phyloP scores from a whole-genome alignment of 1,140 invertebrate species.

The Solenopsis fugax region DNA sequence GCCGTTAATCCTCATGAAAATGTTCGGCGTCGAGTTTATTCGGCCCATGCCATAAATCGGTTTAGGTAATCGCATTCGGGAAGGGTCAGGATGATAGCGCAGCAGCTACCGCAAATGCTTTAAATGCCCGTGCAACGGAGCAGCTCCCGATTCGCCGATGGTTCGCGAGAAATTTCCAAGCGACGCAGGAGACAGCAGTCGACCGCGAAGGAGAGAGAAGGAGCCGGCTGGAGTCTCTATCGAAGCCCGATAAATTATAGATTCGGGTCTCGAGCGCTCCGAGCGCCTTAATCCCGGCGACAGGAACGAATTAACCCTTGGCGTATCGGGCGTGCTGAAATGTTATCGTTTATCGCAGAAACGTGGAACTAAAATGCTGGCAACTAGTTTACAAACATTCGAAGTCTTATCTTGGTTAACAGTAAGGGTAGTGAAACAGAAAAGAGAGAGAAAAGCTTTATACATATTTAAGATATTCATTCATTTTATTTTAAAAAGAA shows the following conservation, averaged over 20 bases:
- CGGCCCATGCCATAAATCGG: conserved; percentile 64
- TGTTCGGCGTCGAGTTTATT: conserved; percentile 64
- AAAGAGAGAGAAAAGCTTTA: background rate
- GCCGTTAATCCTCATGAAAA: conserved; percentile 61
- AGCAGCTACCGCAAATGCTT: conserved; percentile 63
- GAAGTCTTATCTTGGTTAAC: background rate
- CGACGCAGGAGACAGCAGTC: conserved; percentile 44
- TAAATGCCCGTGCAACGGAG: conserved; percentile 55
- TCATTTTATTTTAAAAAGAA: background rate
- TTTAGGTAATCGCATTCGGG: conserved; percentile 63
- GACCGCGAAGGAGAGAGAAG: conserved; percentile 37
- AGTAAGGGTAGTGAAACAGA: background rate
- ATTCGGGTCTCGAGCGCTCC: conserved; percentile 55
- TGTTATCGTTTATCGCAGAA: background rate
- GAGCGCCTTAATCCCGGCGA: conserved; percentile 48
- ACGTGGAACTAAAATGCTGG: background rate
- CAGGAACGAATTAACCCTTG: conserved; percentile 54
- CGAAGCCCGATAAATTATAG: conserved; percentile 64
- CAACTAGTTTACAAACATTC: background rate
- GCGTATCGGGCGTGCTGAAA: background rate
- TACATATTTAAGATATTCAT: background rate
- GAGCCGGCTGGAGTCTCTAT: conserved; percentile 18
- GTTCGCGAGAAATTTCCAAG: conserved; percentile 64
- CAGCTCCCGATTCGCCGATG: conserved; percentile 54
- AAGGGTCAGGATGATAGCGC: conserved; percentile 45